A percentile compares a stretch with the other conserved stretches of the same genome.
Conservation (phyloP, 2,888 invertebrate genomes). For the Trachelus iudaicus region DNA sequence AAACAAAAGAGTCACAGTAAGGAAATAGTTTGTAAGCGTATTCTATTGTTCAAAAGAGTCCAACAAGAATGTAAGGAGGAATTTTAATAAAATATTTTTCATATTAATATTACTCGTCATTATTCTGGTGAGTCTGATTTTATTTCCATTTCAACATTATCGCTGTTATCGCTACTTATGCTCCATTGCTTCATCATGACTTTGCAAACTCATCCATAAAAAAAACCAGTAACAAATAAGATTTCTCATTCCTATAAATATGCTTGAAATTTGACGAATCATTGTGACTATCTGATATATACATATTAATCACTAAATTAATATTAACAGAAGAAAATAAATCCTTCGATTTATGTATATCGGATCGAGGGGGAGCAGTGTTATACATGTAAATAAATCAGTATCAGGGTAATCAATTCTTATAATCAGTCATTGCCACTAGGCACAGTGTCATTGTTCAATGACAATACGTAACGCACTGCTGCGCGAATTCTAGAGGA, state of each 20-base stretch:
- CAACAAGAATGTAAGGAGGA: not conserved
- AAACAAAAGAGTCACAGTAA: not conserved
- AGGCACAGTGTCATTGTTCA: not conserved
- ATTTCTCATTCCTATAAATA: not conserved
- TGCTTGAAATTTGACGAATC: not conserved
- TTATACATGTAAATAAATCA: not conserved
- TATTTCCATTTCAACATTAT: not conserved
- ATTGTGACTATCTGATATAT: not conserved
- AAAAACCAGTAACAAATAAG: not conserved
- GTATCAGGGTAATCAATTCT: not conserved
- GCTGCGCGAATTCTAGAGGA: not conserved
- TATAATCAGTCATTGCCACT: not conserved
- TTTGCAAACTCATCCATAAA: not conserved
- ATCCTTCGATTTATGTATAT: too few species aligned
- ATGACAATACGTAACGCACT: not conserved
- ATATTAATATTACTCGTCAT: not conserved
- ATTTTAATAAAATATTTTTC: not conserved
- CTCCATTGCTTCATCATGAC: not conserved
- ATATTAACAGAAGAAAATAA: too few species aligned
- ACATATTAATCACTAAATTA: not conserved
- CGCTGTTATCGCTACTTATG: not conserved
- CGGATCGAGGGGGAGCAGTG: too few species aligned
- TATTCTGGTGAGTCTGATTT: not conserved
- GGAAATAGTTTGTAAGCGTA: not conserved
- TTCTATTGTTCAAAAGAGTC: not conserved